These are phyloP conservation scores for Frankliniella fusca DNA, from an alignment of 2,888 invertebrate species.

Conservation along the genomic window DNA sequence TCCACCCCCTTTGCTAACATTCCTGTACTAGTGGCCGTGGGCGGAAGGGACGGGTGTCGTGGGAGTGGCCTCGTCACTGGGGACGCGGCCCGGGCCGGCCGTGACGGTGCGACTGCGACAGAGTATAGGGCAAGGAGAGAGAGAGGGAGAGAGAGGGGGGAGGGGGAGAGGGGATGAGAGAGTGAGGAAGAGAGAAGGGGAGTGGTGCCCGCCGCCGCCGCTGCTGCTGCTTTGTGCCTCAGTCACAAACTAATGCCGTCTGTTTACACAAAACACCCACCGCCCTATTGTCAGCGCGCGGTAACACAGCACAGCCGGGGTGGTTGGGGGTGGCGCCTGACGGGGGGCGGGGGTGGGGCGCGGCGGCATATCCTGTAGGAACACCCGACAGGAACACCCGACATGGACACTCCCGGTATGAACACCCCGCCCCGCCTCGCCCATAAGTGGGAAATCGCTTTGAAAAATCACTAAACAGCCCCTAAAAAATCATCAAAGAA, in stretches of 20 bases:
- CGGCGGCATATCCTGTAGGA: not conserved
- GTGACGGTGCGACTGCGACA: not conserved
- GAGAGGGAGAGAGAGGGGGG: not conserved
- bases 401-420: not conserved
- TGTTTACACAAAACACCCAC: conserved; percentile 22
- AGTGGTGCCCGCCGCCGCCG: not conserved
- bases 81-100: not conserved
- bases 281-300: conserved; percentile 4
- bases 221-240: conserved; percentile 10
- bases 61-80: not conserved
- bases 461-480: too few relatives aligned
- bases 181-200: conserved; percentile 11
- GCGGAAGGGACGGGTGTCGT: too few relatives aligned
- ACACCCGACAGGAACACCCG: not conserved
- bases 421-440: too few relatives aligned
- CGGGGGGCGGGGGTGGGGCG: not conserved
- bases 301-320: not conserved
- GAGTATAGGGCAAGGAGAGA: not conserved
- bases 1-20: too few relatives aligned
- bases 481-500: too few relatives aligned
- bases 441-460: too few relatives aligned
- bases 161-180: not conserved
- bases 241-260: conserved; percentile 24
- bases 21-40: too few relatives aligned
- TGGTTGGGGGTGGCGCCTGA: not conserved